Evolutionary conservation across 2,888 invertebrate species (phyloP).

Genomic region (Oscheius sp.): DNA sequence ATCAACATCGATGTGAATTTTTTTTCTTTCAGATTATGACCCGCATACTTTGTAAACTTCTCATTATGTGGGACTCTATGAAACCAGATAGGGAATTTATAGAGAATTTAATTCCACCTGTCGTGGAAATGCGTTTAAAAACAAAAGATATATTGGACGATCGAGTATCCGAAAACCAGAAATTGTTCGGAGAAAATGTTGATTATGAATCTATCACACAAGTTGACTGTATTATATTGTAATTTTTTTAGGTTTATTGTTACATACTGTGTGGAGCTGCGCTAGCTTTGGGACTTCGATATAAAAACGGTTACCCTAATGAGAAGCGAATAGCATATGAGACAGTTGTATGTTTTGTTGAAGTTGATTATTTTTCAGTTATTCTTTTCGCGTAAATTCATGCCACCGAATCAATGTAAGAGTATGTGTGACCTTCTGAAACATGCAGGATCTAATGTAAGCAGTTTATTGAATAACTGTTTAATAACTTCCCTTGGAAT

Average conservation of each 20-base stretch:
- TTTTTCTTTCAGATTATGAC: constrained; percentile 42
- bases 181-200: constrained; percentile 48
- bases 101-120: constrained; percentile 29
- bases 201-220: constrained; percentile 55
- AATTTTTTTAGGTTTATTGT: constrained; percentile 81
- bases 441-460: constrained; percentile 84
- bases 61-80: constrained; percentile 61
- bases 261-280: constrained; percentile 94
- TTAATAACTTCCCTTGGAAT: constrained; percentile 83
- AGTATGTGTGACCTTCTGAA: neutral
- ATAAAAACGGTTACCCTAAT: constrained; percentile 79
- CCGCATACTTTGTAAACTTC: constrained; percentile 50
- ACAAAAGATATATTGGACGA: too few relatives aligned
- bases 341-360: constrained; percentile 1
- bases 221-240: constrained; percentile 27
- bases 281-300: constrained; percentile 89
- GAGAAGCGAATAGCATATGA: neutral
- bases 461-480: constrained; percentile 87
- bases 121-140: constrained; percentile 7
- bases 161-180: too few relatives aligned
- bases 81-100: constrained; percentile 49
- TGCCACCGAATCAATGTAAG: neutral
- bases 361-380: neutral
- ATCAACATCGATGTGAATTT: neutral
- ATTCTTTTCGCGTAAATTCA: neutral